These are phyloP conservation scores for Meandrusa payeni DNA, from an alignment of 2,888 invertebrate genomes.

Conservation along the genomic window DNA sequence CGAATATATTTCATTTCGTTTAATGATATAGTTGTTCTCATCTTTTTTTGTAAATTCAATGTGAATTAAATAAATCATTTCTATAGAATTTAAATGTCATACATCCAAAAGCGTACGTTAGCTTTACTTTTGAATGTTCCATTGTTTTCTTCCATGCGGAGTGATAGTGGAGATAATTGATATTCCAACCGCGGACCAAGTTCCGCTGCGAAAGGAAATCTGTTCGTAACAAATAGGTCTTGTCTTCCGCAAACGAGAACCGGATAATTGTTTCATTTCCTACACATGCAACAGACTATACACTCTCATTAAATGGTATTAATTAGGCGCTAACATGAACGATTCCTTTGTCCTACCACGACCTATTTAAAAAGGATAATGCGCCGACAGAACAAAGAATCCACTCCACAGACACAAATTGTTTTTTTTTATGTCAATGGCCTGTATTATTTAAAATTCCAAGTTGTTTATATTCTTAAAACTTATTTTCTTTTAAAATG, in stretches of 20 bases:
- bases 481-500: not conserved
- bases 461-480: too few relatives aligned
- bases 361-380: slow-evolving; percentile 16
- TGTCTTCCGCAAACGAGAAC: slow-evolving; percentile 26
- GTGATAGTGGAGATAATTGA: slow-evolving; percentile 16
- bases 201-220: slow-evolving; percentile 30
- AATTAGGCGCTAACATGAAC: slow-evolving; percentile 5
- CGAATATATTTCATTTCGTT: too few relatives aligned
- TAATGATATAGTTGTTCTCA: too few relatives aligned
- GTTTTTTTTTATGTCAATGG: not conserved
- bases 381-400: not conserved
- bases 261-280: slow-evolving; percentile 28
- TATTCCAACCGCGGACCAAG: slow-evolving; percentile 23
- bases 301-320: slow-evolving; percentile 1
- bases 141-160: not conserved
- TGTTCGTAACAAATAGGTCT: slow-evolving; percentile 26
- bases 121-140: not conserved
- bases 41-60: too few relatives aligned
- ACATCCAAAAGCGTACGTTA: too few relatives aligned
- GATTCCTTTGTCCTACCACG: slow-evolving; percentile 8
- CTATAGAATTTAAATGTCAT: too few relatives aligned
- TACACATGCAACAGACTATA: slow-evolving; percentile 1
- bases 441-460: not conserved
- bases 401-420: not conserved
- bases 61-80: too few relatives aligned